phyloP scores from a whole-genome alignment of 2,113 vertebrate species.

The Speoplatyrhinus poulsoni region DNA sequence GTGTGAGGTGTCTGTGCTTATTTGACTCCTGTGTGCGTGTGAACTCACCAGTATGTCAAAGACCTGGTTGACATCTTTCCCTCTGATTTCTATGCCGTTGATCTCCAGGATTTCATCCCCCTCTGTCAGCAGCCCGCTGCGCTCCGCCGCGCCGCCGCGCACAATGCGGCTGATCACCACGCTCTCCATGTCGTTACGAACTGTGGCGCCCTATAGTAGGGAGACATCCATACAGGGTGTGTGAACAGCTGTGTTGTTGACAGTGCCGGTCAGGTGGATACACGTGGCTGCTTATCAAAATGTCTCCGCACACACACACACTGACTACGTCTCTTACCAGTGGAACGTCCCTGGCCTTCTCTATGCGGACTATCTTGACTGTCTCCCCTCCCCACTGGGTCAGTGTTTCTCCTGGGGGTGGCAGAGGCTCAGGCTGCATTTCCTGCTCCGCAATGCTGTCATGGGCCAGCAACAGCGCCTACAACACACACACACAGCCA shows the following conservation, averaged over 20 bases:
- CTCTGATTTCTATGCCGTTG: slow-evolving; percentile 93
- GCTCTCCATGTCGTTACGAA: slow-evolving; percentile 96
- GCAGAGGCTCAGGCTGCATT: slow-evolving; percentile 88
- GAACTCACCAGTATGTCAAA: slow-evolving; percentile 92
- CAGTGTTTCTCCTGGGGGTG: slow-evolving; percentile 83
- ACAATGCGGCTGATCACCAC: slow-evolving; percentile 97
- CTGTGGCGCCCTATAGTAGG: slow-evolving; percentile 87
- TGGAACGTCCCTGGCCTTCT: slow-evolving; percentile 93
- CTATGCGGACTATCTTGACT: slow-evolving; percentile 93
- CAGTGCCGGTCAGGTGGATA: too few relatives aligned
- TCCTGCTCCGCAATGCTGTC: slow-evolving; percentile 93
- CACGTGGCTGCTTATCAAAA: background rate
- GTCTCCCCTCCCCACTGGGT: slow-evolving; percentile 92
- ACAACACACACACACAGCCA: slow-evolving; percentile 8
- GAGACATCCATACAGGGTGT: background rate
- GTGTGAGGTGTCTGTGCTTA: background rate
- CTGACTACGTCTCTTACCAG: slow-evolving; percentile 79
- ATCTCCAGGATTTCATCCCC: slow-evolving; percentile 97
- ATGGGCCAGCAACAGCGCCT: slow-evolving; percentile 91
- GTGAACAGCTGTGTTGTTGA: background rate
- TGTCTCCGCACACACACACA: background rate
- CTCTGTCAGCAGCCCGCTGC: slow-evolving; percentile 92
- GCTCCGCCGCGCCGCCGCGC: slow-evolving; percentile 93
- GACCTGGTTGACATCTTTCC: slow-evolving; percentile 98
- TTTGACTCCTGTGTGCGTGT: background rate